These are phyloP conservation scores for Aeoliscus strigatus DNA, from an alignment of 2,797 vertebrate species.

Conservation along the genomic window DNA sequence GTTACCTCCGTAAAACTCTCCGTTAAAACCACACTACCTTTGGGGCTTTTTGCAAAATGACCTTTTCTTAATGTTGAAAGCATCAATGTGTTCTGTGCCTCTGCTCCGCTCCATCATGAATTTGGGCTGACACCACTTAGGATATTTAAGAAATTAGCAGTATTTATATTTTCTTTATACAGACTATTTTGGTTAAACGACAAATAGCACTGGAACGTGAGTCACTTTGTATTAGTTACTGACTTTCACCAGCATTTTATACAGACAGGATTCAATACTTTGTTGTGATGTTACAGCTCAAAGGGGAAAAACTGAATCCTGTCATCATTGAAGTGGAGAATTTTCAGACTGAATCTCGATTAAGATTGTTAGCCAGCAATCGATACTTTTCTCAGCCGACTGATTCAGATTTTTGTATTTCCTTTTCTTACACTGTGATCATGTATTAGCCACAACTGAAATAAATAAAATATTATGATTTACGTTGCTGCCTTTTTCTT, in stretches of 20 bases:
- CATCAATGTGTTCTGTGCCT: slow-evolving; percentile 34
- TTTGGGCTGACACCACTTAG: slow-evolving; percentile 43
- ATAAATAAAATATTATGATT: slow-evolving; percentile 24
- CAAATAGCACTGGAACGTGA: slow-evolving; percentile 39
- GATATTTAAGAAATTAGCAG: slow-evolving; percentile 31
- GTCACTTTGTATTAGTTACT: slow-evolving; percentile 25
- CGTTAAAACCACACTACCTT: slow-evolving; percentile 21
- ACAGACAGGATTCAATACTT: no score
- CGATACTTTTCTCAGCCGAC: slow-evolving; percentile 12
- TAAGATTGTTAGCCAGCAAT: slow-evolving; percentile 6
- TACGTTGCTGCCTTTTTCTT: not conserved
- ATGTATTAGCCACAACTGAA: slow-evolving; percentile 37
- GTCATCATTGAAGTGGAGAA: no score
- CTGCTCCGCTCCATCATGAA: slow-evolving; percentile 14
- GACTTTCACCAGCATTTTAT: no score
- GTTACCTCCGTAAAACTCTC: slow-evolving; percentile 17
- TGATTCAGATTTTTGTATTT: slow-evolving; percentile 33
- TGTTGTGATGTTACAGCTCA: no score
- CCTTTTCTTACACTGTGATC: slow-evolving; percentile 24
- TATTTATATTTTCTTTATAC: slow-evolving; percentile 55
- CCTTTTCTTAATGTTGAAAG: slow-evolving; percentile 17
- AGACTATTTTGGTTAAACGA: slow-evolving; percentile 37
- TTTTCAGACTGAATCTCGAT: no score
- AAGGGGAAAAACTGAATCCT: no score
- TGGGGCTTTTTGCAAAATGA: no score